Percentiles rank a stretch among this genome's conserved stretches.
These are phyloP conservation scores for Cranoglanis bouderius DNA, from an alignment of 2,113 vertebrate genomes.

Conservation along the genomic window DNA sequence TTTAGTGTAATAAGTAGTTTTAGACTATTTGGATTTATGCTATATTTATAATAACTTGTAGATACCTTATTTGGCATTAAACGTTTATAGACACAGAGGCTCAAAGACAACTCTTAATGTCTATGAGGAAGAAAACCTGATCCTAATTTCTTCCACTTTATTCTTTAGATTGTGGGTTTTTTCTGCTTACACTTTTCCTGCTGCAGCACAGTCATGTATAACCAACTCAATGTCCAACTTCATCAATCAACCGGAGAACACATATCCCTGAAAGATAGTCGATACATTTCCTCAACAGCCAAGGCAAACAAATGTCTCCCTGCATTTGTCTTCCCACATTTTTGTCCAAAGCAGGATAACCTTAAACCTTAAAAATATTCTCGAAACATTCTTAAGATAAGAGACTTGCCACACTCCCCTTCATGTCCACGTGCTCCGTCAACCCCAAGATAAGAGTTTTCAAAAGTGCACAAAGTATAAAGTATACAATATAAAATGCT, in stretches of 20 bases:
- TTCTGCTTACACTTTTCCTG: conserved; percentile 1
- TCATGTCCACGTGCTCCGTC: conserved; percentile 4
- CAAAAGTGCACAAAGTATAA: conserved; percentile 38
- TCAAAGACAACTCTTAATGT: background rate
- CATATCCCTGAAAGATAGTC: conserved; percentile 36
- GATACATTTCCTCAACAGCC: conserved; percentile 12
- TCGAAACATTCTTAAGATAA: conserved; percentile 39
- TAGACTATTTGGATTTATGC: no score
- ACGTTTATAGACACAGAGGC: background rate
- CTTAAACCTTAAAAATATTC: background rate
- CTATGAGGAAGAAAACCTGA: background rate
- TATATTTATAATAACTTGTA: background rate
- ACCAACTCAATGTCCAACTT: conserved; percentile 33
- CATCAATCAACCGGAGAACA: conserved; percentile 27
- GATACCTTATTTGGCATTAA: background rate
- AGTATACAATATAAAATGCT: conserved; percentile 31
- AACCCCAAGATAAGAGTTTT: conserved; percentile 29
- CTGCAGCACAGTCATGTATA: background rate
- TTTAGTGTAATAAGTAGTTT: background rate
- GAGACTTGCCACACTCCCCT: conserved; percentile 38
- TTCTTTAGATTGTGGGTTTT: background rate
- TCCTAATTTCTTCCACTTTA: background rate
- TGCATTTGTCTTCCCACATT: conserved; percentile 37
- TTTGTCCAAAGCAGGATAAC: background rate
- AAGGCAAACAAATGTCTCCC: conserved; percentile 35